Percentiles rank a stretch among this genome's conserved stretches.
These are phyloP conservation scores for Amphipoea oculea DNA, from an alignment of 2,888 invertebrate species.

Conservation along the genomic window DNA sequence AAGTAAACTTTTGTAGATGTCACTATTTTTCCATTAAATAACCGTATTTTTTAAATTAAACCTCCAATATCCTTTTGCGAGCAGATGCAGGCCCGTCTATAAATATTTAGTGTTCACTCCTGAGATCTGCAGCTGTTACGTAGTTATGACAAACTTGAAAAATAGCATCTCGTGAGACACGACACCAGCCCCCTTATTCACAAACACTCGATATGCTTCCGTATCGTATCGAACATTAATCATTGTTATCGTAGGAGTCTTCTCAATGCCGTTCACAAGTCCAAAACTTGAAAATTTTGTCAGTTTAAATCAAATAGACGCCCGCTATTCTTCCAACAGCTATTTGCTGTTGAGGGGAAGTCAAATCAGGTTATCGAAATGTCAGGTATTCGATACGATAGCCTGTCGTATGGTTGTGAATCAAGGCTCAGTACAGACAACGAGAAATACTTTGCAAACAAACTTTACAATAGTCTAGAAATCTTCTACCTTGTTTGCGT, in stretches of 20 bases:
- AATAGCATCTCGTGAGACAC: constrained; percentile 21
- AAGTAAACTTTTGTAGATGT: background rate
- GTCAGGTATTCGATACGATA: no score
- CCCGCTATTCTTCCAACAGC: no score
- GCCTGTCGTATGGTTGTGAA: no score
- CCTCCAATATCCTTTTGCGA: background rate
- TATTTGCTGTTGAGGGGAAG: no score
- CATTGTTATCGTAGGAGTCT: no score
- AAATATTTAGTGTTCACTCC: constrained; percentile 20
- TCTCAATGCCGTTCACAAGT: no score
- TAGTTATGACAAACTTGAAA: constrained; percentile 30
- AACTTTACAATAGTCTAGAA: constrained; percentile 32
- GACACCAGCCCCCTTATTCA: no score
- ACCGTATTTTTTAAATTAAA: background rate
- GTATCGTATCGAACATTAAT: no score
- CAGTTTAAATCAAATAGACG: no score
- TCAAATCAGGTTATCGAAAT: no score
- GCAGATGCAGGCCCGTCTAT: constrained; percentile 6
- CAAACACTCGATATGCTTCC: no score
- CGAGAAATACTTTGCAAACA: constrained; percentile 36
- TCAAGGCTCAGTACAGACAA: constrained; percentile 9
- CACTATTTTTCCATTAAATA: background rate
- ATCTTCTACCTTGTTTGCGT: constrained; percentile 17
- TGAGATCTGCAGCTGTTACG: constrained; percentile 26
- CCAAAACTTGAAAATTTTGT: no score